A percentile compares a stretch with the other conserved stretches of the same genome.
Conservation (phyloP, 2,113 vertebrate genomes). For the Alosa alosa region DNA sequence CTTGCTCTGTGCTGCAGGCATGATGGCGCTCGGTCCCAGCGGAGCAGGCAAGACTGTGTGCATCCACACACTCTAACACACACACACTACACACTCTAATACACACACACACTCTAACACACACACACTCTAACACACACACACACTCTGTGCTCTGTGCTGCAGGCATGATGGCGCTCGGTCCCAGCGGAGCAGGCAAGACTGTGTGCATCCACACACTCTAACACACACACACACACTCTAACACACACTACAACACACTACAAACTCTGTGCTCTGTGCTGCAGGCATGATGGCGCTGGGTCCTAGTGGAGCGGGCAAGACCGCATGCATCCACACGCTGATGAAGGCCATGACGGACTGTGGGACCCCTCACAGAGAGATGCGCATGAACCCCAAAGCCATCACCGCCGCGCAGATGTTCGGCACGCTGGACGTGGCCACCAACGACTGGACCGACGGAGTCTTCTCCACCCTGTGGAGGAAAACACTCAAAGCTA, state of each 20-base stretch:
- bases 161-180: no score
- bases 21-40: no score
- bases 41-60: no score
- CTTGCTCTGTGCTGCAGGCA: no score
- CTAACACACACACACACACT: no score
- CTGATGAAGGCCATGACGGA: constrained; percentile 83
- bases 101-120: no score
- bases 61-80: no score
- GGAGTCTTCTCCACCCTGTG: constrained; percentile 83
- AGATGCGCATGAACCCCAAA: constrained; percentile 89
- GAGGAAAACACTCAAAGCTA: constrained; percentile 83
- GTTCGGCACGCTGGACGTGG: constrained; percentile 82
- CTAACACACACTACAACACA: neutral
- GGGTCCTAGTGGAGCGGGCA: constrained; percentile 81
- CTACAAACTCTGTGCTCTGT: neutral
- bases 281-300: constrained; percentile 79
- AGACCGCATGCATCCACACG: constrained; percentile 78
- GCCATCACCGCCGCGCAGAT: constrained; percentile 85
- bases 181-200: no score
- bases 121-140: no score
- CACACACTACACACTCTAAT: no score
- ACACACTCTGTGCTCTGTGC: no score
- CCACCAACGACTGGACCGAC: constrained; percentile 88
- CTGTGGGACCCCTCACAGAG: constrained; percentile 77
- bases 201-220: no score